Evolutionary conservation across 2,797 vertebrate species (phyloP), one percentile per base, ranked within the genome.

Genomic region (Aeoliscus strigatus): DNA sequence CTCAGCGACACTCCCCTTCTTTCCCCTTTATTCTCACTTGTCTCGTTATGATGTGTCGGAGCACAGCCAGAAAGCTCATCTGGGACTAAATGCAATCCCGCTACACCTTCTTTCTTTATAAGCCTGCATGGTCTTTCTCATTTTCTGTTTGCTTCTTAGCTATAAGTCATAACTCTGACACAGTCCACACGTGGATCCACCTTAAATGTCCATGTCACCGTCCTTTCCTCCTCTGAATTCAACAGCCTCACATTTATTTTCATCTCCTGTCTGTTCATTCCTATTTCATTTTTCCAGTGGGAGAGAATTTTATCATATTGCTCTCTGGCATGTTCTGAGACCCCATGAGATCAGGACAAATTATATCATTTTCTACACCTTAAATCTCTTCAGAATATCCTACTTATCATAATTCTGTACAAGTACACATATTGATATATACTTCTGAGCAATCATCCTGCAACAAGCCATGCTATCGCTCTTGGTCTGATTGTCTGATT

Each of bases 61-160:
- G 55, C 47, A 43, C 23, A 61, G 44, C 50, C 52, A 52, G 45
- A 39, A 44, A 59, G 46, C 66, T 76, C 66, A 72, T 66, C 51
- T 40, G 45, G 33, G 50, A 59, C 32, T n/a, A 14, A 48, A 43
- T 38, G 52, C 42, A 58, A 56, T 72, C 51, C 18, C 27, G 62
- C 49, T 45, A 5, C 27, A 32, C 54, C 30, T 33, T 25, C 23
- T 51, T 48, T 24, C 14, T 55, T 49, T 46, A 35, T 29, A 50
- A 36, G 14, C 38, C 28, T 33, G 14, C 15, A 14, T 13, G 9
- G 8, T 39, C 33, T 51, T 31, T 10, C 55, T 51, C 17, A 15
- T 61, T 64, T 69, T 40, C 14, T 8, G 23, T 55, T 45, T 54
- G 14, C n/a, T 48, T 50, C 36, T 39, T 48, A 68, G 64, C 57